Evolutionary conservation across 2,888 invertebrate genomes (phyloP), one percentile per base, ranked within the genome.

Genomic region (Parnassius apollo): DNA sequence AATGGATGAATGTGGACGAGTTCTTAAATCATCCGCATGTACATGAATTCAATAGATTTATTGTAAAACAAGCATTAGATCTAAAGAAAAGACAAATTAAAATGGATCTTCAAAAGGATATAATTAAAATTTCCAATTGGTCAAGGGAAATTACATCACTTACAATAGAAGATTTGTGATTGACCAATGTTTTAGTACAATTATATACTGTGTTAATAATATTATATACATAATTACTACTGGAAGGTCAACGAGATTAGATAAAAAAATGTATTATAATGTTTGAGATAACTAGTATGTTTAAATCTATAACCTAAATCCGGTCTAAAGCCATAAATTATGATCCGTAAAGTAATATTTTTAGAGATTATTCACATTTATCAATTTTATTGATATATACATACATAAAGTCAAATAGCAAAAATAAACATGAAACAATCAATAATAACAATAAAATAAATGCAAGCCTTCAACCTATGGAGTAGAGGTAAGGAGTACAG

Each of bases 1-100:
- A 93, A 71, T 98, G 98, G 98, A 96, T 98, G 95, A 93, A 94
- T 69, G 90, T 96, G 57, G 87, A 94, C 2, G 95, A 96, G 71
- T 97, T 94, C 77, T 75, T 94, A 42, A 84, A 86, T 42, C 94
- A 96, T 88, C 94, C 95, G 0, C 89, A 95, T 69, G 95, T 96
- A 1, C 95, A 96, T 72, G 93, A 94, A 62, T 94, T 95, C 64
- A 96, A 96, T 83, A 92, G 94, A 57, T 92, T 93, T 65, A 93
- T 96, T 76, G 92, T 96, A 0, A 85, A 85, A 69, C 95, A 95
- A 74, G 95, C 94, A 76, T 74, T 95, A 25, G 94, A 95, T 67
- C 93, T 95, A 72, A 88, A 93, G 64, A 82, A 92, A n/a, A 92
- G 93, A 64, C 93, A 93, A 55, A 80, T 95, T 18, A 93, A 93